Percentiles rank a stretch among this genome's conserved stretches.
Evolutionary conservation across 1,140 invertebrate species (phyloP).

Genomic region (Ditylenchus dipsaci): DNA sequence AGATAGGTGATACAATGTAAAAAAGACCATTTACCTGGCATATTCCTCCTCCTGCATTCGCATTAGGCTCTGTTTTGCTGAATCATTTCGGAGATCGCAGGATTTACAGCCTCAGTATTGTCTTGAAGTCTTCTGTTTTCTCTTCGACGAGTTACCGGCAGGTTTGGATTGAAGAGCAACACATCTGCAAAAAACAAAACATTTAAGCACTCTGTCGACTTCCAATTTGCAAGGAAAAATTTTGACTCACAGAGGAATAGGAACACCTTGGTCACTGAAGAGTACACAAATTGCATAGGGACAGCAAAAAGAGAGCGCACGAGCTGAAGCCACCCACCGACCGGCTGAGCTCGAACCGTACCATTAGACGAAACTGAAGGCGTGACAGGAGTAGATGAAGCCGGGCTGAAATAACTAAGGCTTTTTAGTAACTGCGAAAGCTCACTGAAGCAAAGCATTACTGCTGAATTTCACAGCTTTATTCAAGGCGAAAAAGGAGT

Average conservation of each 20-base stretch:
- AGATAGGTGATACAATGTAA: too few relatives aligned
- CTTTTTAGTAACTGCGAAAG: too few relatives aligned
- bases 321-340: background rate
- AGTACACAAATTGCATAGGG: slow-evolving; percentile 12
- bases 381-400: background rate
- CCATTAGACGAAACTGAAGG: background rate
- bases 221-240: too few relatives aligned
- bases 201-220: background rate
- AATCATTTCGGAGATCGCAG: background rate
- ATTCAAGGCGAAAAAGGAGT: too few relatives aligned
- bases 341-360: background rate
- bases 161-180: background rate
- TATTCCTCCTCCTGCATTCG: slow-evolving; percentile 40
- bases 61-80: slow-evolving; percentile 29
- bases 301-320: slow-evolving; percentile 2
- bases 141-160: too few relatives aligned
- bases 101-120: too few relatives aligned
- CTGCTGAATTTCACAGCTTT: too few relatives aligned
- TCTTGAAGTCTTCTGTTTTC: too few relatives aligned
- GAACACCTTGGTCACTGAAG: slow-evolving; percentile 11
- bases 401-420: background rate
- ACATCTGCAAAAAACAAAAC: background rate
- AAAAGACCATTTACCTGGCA: slow-evolving; percentile 4
- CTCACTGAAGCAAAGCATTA: too few relatives aligned
- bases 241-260: slow-evolving; percentile 22